These are phyloP conservation scores for Synanthedon andrenaeformis DNA, from an alignment of 2,888 invertebrate genomes.

Conservation along the genomic window DNA sequence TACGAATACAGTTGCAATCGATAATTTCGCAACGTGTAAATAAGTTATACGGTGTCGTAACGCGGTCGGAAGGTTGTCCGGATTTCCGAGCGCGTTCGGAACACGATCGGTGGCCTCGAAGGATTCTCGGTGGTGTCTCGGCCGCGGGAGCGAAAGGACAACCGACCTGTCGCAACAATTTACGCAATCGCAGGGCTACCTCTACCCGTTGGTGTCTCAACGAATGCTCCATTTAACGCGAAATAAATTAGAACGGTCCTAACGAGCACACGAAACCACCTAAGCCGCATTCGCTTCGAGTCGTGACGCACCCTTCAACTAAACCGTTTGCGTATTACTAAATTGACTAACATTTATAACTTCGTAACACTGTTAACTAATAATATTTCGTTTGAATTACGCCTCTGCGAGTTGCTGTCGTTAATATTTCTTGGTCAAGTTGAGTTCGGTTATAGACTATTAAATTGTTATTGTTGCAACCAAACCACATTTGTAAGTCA, in stretches of 20 bases:
- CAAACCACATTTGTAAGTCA: not conserved
- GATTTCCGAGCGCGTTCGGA: conserved; percentile 69
- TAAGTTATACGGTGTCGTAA: conserved; percentile 68
- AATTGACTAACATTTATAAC: conserved; percentile 55
- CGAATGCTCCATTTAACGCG: not conserved
- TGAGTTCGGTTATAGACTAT: not conserved
- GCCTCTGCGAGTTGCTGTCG: conserved; percentile 30
- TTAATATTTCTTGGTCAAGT: conserved; percentile 47
- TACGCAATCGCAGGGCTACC: conserved; percentile 15
- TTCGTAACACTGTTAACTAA: conserved; percentile 53
- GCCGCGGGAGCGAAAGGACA: conserved; percentile 42
- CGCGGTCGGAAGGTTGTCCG: conserved; percentile 69
- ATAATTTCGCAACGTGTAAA: conserved; percentile 69
- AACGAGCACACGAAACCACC: conserved; percentile 17
- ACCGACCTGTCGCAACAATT: conserved; percentile 14
- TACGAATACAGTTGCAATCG: conserved; percentile 69
- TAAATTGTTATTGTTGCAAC: not conserved
- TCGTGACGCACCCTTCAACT: conserved; percentile 36
- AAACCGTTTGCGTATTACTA: conserved; percentile 39
- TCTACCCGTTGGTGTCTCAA: conserved; percentile 25
- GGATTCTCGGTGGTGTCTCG: conserved; percentile 59
- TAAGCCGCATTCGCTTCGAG: conserved; percentile 4
- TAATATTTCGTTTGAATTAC: conserved; percentile 43
- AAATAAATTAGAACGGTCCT: conserved; percentile 2
- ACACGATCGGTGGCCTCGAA: conserved; percentile 50